Base-by-base conservation (phyloP, 92 coral and sea anemone genomes). In the Anthopleura xanthogrammica region DNA sequence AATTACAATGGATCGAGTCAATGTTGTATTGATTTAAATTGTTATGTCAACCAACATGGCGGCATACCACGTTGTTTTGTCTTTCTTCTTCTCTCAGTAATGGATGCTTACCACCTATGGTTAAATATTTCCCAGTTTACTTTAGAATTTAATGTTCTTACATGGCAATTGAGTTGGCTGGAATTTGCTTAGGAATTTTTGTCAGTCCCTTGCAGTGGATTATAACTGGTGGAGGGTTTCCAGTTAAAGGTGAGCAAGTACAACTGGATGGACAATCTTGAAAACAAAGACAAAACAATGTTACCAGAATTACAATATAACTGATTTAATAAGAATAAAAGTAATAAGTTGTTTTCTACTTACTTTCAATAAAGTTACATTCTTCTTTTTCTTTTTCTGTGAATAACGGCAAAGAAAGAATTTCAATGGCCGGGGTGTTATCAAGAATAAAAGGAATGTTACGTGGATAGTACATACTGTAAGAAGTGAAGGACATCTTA, bases 111-210 rank as follows among this genome's bases (percentile, higher is more conserved):
- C 50, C 5, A 4, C 50, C 50, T 46, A 46, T 46, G 9, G 36
- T 29, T 46, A 46, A 9, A 5, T 46, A 46, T 5, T 46, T 46
- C 50, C 50, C 50, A 46, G 29, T 62, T 62, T 5, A 22, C 70
- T 19, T 19, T 68, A 23, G 3, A 68, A 68, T 12, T 9, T 29
- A 22, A 42, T 29, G 74, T 68, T 22, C 74, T 68, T 68, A 68
- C 74, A 68, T 68, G 74, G 74, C 74, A 11, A 68, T 23, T n/a
- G 74, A 29, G 42, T 68, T 68, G 74, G 17, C 74, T 68, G 74
- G 74, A 9, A 16, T 68, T 22, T 68, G 29, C 74, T 29, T 24
- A 1, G 74, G 74, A 23, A 68, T 68, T 0, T 42, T 42, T 36
- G 74, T 68, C 17, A 68, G 13, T 68, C 74, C 74, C 74, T 68